Conservation (phyloP, 2,113 vertebrate genomes). For the Desmodus rotundus region DNA sequence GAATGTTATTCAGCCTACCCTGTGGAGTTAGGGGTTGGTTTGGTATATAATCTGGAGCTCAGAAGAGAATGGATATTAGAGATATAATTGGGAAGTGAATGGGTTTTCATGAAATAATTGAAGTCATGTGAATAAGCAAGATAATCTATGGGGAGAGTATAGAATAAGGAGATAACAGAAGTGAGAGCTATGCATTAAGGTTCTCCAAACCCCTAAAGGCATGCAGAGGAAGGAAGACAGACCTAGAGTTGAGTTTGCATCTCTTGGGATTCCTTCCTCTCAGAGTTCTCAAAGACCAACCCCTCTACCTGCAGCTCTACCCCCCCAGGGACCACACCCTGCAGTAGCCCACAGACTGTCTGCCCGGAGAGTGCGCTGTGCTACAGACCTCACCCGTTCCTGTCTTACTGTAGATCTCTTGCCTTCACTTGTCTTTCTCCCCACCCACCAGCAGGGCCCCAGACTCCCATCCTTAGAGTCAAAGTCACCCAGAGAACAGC, state of each 20-base stretch:
- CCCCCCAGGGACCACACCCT: rapidly evolving
- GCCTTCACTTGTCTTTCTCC: not conserved
- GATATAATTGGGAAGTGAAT: not conserved
- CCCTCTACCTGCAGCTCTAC: not conserved
- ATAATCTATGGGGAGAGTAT: not conserved
- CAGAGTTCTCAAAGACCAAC: not conserved
- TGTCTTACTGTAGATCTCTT: not conserved
- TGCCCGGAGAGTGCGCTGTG: not conserved
- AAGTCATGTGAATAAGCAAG: not conserved
- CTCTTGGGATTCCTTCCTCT: not conserved
- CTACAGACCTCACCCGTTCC: not conserved
- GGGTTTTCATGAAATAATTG: not conserved
- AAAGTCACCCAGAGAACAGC: not conserved
- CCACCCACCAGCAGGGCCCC: not conserved
- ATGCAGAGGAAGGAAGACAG: not conserved
- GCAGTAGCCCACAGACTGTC: no score
- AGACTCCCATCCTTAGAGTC: not conserved
- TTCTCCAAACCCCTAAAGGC: not conserved
- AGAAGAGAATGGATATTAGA: not conserved
- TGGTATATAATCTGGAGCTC: not conserved
- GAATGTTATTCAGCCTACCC: not conserved
- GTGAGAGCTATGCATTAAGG: not conserved
- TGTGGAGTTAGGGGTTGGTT: not conserved
- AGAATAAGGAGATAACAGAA: not conserved
- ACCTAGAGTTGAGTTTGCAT: not conserved